Percentiles rank a stretch among this genome's conserved stretches.
These are phyloP conservation scores for Lymantria dispar DNA, from an alignment of 2,888 invertebrate genomes.

Conservation along the genomic window DNA sequence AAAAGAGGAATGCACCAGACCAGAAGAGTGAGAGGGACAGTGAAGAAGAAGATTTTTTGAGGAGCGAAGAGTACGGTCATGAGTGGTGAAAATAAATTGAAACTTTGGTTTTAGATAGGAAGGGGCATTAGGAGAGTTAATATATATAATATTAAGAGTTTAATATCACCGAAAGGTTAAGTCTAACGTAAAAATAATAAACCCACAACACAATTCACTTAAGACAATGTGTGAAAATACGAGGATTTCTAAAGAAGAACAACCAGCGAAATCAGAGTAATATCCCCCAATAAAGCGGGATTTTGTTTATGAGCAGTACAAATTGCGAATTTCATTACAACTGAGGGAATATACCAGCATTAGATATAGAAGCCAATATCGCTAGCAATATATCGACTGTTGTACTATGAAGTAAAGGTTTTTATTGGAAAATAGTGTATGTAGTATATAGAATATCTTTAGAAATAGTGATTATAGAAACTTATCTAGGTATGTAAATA, in stretches of 20 bases:
- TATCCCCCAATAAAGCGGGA: constrained; percentile 72
- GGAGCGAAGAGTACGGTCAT: too few relatives aligned
- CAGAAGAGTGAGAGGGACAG: too few relatives aligned
- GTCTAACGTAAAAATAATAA: constrained; percentile 12
- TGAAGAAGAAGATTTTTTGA: too few relatives aligned
- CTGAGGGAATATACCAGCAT: constrained; percentile 65
- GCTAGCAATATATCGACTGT: constrained; percentile 34
- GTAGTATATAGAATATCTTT: too few relatives aligned
- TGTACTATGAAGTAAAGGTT: constrained; percentile 9
- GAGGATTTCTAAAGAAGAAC: constrained; percentile 24
- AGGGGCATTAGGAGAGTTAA: too few relatives aligned
- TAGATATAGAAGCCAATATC: constrained; percentile 72
- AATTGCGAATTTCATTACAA: constrained; percentile 69
- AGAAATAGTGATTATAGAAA: too few relatives aligned
- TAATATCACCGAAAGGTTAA: background rate
- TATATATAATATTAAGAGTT: too few relatives aligned
- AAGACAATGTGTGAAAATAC: constrained; percentile 25
- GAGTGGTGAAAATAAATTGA: too few relatives aligned
- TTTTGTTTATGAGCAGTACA: constrained; percentile 77
- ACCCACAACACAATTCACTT: constrained; percentile 26
- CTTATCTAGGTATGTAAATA: too few relatives aligned
- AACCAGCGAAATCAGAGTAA: constrained; percentile 64
- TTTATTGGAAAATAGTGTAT: background rate
- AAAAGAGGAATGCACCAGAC: too few relatives aligned
- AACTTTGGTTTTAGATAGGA: too few relatives aligned